Evolutionary conservation across 1,140 invertebrate genomes (phyloP), one percentile per base, ranked within the genome.

Genomic region (Globodera rostochiensis): DNA sequence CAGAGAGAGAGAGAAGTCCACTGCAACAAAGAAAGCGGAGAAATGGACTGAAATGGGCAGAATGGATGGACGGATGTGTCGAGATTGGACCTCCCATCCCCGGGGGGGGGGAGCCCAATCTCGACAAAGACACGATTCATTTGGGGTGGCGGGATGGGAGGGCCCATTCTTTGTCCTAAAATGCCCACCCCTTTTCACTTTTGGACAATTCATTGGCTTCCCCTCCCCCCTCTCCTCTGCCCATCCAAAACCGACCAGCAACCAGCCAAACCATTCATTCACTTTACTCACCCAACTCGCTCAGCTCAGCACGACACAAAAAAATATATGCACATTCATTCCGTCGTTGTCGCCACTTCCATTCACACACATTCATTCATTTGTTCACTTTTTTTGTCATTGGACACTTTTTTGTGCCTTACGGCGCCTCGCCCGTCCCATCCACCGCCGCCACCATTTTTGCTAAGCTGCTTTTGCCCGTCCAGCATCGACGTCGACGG

Each of bases 91-190:
- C 50, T 3, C 50, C 11, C 50, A 36, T 36, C 25, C 25, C 25
- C 25, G 50, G 50, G 50, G 50, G 50, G 50, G 50, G 13, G 13
- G 5, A 8, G 50, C 57, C 57, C 9, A 60, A 60, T 60, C 57
- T 60, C 57, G 57, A 60, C 57, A 19, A 60, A 13, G 57, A 60
- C 57, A 13, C 11, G 57, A 60, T 19, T 60, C 57, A 60, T 60
- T 60, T 19, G 57, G 57, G 15, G 1, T 60, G 57, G 57, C 1
- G 57, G 57, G 57, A 19, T 6, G 5, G 57, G 15, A 19, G 57
- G 57, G 57, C 15, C 57, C 57, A 60, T 19, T 47, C 69, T 71
- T 47, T 45, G 69, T 71, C 69, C 69, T 25, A 71, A 71, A 71
- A 71, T 71, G 25, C 25, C 21, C 69, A 45, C 67, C 69, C n/a